Base-by-base conservation (phyloP, 2,888 invertebrate genomes). In the Candidula unifasciata region DNA sequence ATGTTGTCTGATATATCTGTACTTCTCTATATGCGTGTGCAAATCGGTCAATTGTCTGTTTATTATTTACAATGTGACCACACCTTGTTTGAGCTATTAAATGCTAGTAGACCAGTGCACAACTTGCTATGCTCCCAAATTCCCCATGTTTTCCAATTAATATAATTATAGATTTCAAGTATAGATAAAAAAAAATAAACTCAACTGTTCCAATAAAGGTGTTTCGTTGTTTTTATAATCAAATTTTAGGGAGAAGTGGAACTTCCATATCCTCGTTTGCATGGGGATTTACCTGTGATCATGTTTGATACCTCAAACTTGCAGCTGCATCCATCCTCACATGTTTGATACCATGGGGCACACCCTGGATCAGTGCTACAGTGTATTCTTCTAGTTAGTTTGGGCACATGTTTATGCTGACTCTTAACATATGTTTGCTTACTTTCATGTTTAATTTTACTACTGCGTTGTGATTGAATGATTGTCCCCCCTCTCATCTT, bases 231-330 rank as follows among this genome's bases (percentile, higher is more conserved):
- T 76, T n/a, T 83, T 52, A 37, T 27, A 24, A 37, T 71, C 24
- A 24, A 21, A 54, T 60, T 27, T 35, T 89, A 93, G 93, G 94
- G 94, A 66, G 93, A 94, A 85, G 93, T 94, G 24, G 90, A 91
- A 18, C 91, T 94, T 74, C 90, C 91, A 54, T 91, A 91, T 87
- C 94, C 94, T 8, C 90, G 94, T 68, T 91, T 94, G 16, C 92
- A 94, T 89, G 92, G 92, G 68, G 94, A 94, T 89, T 93, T 94
- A 86, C 94, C 94, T 18, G 90, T 94, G 76, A 91, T 94, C 30
- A 88, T 94, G 74, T 94, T 93, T 89, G 93, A 94, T 24, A 78
- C 79, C 6, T 60, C 82, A 30, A 33, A 64, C 37, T 64, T 73
- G 35, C 82, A 79, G 44, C n/a, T 79, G 24, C 79, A 79, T 64